Base-by-base conservation (phyloP, 2,797 vertebrate genomes). In the Cynodonichthys magdalenae region DNA sequence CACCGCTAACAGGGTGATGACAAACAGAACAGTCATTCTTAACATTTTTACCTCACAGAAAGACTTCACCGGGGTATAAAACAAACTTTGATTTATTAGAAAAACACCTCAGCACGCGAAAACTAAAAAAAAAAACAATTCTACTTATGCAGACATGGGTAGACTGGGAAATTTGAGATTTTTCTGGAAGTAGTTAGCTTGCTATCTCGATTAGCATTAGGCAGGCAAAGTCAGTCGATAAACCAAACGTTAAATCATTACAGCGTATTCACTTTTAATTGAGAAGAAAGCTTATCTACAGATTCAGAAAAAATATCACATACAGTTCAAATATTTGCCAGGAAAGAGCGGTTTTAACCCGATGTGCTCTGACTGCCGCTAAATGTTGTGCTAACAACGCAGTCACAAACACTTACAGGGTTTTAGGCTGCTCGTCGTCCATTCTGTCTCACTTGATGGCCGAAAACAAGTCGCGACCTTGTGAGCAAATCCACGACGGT, bases 401-500 rank as follows among this genome's bases (percentile, higher is more conserved):
- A 81, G 62, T 74, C 79, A 56, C 18, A 39, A 39, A 79, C 74
- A 92, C 92, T 90, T 85, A 93, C 92, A 93, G 79, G 78, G 92
- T 93, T 89, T 91, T 93, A 66, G 91, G 89, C 83, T 90, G 90
- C 69, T 93, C 92, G 79, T 93, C 92, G 90, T 93, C 92, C 92
- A 93, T 92, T 82, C 77, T 90, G 78, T 54, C 74, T 36, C 59
- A 77, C 78, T 83, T 80, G 75, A 74, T 78, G 89, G 79, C 82
- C 87, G 83, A 87, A 81, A 84, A 84, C 86, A 77, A 90, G 90
- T 83, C 81, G 77, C 79, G 89, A 87, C 80, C 90, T 85, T 66
- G 87, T 83, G 83, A 83, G 77, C 71, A 85, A 87, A 83, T 90
- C 90, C 88, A 81, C 87, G 85, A 79, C 81, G 79, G 85, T 90